phyloP scores from a whole-genome alignment of 2,113 vertebrate genomes.

The Riparia riparia region DNA sequence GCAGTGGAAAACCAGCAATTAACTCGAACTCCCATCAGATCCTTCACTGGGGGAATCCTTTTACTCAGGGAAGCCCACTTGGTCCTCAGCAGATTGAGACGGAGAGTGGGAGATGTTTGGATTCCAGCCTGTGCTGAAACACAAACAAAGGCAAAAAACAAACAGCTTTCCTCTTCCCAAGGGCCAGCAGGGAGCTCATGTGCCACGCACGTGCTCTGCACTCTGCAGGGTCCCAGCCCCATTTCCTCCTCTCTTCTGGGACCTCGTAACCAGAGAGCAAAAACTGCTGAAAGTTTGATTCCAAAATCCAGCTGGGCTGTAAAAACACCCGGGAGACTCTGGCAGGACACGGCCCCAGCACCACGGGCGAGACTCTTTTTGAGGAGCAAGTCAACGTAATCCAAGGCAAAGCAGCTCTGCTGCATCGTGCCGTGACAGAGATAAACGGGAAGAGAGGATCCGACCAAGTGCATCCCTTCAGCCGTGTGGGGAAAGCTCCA shows the following conservation, averaged over 20 bases:
- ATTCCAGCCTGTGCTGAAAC: background rate
- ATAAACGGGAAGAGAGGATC: background rate
- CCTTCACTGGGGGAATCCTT: background rate
- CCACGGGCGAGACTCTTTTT: background rate
- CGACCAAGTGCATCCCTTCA: background rate
- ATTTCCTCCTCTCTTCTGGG: background rate
- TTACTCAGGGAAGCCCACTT: background rate
- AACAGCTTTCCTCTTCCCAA: background rate
- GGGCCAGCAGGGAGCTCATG: background rate
- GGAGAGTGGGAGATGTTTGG: background rate
- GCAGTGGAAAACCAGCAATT: background rate
- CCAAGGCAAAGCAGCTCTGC: background rate
- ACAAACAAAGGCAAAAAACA: background rate
- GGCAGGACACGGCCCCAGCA: fast-evolving
- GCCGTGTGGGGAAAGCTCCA: background rate
- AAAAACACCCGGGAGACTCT: background rate
- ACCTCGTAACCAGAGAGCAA: background rate
- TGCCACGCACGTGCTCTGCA: background rate
- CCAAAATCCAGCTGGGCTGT: background rate
- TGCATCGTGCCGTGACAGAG: background rate
- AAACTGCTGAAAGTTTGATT: background rate
- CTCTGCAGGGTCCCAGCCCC: background rate
- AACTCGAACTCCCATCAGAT: background rate
- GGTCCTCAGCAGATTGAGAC: background rate
- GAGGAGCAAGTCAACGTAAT: background rate